Evolutionary conservation across 2,113 vertebrate species (phyloP).

Genomic region (Accipiter cooperii): DNA sequence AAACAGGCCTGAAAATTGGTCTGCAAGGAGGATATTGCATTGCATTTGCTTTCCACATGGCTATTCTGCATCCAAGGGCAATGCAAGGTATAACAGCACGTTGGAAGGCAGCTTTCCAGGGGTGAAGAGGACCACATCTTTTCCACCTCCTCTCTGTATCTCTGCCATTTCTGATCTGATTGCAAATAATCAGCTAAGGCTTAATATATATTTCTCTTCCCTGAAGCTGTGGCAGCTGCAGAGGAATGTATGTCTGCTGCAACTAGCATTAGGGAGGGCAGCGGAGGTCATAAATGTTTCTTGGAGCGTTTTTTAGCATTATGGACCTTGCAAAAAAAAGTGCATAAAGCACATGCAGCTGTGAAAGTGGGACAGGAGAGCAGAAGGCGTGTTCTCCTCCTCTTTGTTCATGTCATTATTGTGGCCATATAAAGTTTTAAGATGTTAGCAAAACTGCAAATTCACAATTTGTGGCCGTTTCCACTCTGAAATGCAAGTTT

Average conservation of each 20-base stretch:
- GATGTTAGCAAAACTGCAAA: background rate
- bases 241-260: background rate
- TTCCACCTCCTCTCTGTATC: no score
- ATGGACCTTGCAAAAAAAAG: background rate
- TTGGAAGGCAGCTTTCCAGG: background rate
- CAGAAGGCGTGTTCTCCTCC: background rate
- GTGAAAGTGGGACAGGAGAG: background rate
- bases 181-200: no score
- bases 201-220: background rate
- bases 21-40: background rate
- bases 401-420: background rate
- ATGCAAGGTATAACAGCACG: accelerated
- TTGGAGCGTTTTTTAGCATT: background rate
- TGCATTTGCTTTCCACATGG: background rate
- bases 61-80: background rate
- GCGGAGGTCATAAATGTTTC: background rate
- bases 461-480: background rate
- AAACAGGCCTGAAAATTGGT: background rate
- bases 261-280: background rate
- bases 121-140: background rate
- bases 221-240: background rate
- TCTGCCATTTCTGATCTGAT: background rate
- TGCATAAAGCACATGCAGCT: background rate
- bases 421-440: background rate
- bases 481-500: background rate